Evolutionary conservation across 2,888 invertebrate genomes (phyloP).

Genomic region (Orthonevra nobilis): DNA sequence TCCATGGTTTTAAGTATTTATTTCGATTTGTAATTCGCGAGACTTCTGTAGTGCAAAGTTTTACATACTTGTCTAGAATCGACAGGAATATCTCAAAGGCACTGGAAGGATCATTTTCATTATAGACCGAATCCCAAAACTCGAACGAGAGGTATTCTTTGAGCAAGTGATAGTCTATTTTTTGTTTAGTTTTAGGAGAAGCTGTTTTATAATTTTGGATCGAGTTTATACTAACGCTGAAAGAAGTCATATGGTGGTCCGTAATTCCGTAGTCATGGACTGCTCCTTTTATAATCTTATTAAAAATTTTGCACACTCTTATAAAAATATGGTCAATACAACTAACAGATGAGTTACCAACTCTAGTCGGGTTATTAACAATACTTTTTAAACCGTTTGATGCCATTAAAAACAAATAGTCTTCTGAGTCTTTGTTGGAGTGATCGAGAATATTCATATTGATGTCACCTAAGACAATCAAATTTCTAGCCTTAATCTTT

Average conservation of each 20-base stretch:
- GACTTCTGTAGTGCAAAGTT: background rate
- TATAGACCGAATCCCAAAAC: background rate
- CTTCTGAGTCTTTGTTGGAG: no score
- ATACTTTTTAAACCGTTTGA: no score
- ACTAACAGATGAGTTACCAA: no score
- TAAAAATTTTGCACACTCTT: background rate
- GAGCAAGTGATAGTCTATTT: background rate
- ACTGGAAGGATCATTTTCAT: background rate
- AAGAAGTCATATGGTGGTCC: background rate
- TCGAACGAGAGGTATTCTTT: background rate
- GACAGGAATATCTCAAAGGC: background rate
- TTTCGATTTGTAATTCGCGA: background rate
- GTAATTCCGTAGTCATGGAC: background rate
- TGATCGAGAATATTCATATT: constrained; percentile 2
- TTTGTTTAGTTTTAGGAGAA: background rate
- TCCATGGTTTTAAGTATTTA: background rate
- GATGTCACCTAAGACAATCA: background rate
- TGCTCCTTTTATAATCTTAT: background rate
- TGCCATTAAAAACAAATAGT: no score
- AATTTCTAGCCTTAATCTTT: background rate
- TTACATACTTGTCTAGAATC: background rate
- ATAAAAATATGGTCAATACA: background rate
- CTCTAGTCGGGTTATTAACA: no score
- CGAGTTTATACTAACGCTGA: background rate
- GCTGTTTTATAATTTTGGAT: background rate